Evolutionary conservation across 2,113 vertebrate genomes (phyloP), one percentile per base, ranked within the genome.

Genomic region (Megaceryle torquata): DNA sequence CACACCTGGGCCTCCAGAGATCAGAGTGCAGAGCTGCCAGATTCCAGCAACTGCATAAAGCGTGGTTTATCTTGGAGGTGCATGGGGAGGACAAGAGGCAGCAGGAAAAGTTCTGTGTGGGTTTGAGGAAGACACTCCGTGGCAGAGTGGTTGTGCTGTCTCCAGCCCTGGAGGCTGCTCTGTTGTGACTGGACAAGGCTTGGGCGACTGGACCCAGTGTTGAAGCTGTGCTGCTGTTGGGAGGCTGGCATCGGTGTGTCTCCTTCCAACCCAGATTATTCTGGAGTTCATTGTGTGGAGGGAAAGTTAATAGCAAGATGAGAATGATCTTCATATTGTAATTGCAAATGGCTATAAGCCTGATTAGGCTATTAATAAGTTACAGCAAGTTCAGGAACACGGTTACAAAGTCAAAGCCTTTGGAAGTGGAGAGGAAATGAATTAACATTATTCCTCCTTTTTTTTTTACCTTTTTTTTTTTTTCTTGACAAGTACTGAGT

Each of bases 211-310:
- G 41, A 43, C 10, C 6, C 56, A 39, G 7, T 0, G 1, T 1
- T 70, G 41, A 70, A 61, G 50, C 35, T 50, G 44, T 81, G 59
- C 64, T 64, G 68, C 37, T n/a, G 28, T 0, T 37, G 2, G 31
- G 41, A 74, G 19, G 8, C 4, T 65, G 65, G 22, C 1, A 1
- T 65, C 65, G 1, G 0, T 8, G 31, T 0, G 1, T 35, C 26
- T 19, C 22, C 25, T 85, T 81, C 60, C 41, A 53, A 19, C 24
- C 26, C 43, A n/a, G 48, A 35, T 43, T 87, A 31, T 43, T 88
- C 33, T 65, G 6, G 37, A 51, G 31, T 61, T 67, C 4, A 1
- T n/a, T 54, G 13, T 46, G 26, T 48, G 63, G 68, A 68, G 15
- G 35, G 61, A 33, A 68, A 29, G 17, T 46, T 82, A 51, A 61